Conservation (phyloP, 2,797 vertebrate genomes). For the Sebastiscus tertius region DNA sequence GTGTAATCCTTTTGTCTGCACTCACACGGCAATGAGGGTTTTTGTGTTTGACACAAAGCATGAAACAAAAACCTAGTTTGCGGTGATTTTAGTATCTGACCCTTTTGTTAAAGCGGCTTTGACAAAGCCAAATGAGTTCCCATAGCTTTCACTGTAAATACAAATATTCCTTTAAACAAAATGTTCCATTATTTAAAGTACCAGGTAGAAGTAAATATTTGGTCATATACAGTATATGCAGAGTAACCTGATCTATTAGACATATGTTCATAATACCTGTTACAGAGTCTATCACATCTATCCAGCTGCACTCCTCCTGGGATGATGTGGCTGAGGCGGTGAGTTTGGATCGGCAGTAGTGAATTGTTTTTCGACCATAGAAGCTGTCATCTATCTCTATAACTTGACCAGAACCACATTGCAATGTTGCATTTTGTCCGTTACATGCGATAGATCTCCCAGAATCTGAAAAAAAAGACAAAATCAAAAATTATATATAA, state of each 20-base stretch:
- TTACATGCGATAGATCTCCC: conserved; percentile 86
- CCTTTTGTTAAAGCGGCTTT: neutral
- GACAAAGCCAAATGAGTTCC: neutral
- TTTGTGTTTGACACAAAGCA: conserved; percentile 34
- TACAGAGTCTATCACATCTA: conserved; percentile 85
- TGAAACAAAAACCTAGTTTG: conserved; percentile 8
- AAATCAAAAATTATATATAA: neutral
- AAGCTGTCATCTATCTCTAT: conserved; percentile 88
- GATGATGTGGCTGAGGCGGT: conserved; percentile 33
- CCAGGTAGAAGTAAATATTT: neutral
- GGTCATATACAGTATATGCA: neutral
- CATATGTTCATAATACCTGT: conserved; percentile 81
- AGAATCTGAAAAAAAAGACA: conserved; percentile 76
- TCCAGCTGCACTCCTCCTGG: conserved; percentile 88
- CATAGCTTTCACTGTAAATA: neutral
- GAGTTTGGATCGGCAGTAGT: conserved; percentile 83
- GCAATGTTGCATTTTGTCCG: conserved; percentile 87
- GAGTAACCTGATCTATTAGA: neutral
- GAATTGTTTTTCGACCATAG: conserved; percentile 87
- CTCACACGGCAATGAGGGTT: conserved; percentile 1
- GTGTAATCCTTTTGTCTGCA: conserved; percentile 31
- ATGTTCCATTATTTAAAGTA: neutral
- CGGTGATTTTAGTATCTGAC: neutral
- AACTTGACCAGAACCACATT: conserved; percentile 92
- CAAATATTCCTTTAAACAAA: neutral